Percentiles rank a stretch among this genome's conserved stretches.
Conservation (phyloP, 64 coral and sea anemone genomes). For the Porites australiensis region DNA sequence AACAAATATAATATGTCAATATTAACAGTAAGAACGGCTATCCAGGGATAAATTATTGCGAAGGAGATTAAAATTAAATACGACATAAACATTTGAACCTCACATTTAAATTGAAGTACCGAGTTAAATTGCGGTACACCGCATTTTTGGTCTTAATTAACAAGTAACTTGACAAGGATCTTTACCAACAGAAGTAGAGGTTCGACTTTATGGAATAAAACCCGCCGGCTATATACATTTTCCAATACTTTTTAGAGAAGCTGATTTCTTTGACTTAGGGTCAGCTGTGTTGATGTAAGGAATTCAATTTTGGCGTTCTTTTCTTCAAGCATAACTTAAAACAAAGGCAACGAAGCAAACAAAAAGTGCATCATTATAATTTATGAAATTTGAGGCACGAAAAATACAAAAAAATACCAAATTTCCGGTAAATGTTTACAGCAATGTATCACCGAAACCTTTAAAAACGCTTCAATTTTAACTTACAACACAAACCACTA, state of each 20-base stretch:
- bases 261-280: background rate
- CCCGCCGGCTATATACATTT: background rate
- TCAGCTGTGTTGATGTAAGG: constrained; percentile 51
- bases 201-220: too few species aligned
- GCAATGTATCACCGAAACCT: background rate
- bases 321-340: background rate
- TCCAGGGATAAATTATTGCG: background rate
- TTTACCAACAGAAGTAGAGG: too few species aligned
- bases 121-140: constrained; percentile 7
- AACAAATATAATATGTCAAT: constrained; percentile 12
- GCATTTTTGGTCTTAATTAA: background rate
- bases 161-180: background rate
- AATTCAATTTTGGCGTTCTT: constrained; percentile 27
- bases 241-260: background rate
- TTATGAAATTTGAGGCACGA: constrained; percentile 1
- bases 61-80: constrained; percentile 22
- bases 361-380: background rate
- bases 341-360: constrained; percentile 18
- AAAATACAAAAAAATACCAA: background rate
- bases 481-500: background rate
- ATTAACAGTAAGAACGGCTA: background rate
- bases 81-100: background rate
- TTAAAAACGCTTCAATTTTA: background rate
- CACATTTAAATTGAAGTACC: background rate
- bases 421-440: background rate